phyloP scores from a whole-genome alignment of 23 tunicate genomes.

The Corella eumyota region DNA sequence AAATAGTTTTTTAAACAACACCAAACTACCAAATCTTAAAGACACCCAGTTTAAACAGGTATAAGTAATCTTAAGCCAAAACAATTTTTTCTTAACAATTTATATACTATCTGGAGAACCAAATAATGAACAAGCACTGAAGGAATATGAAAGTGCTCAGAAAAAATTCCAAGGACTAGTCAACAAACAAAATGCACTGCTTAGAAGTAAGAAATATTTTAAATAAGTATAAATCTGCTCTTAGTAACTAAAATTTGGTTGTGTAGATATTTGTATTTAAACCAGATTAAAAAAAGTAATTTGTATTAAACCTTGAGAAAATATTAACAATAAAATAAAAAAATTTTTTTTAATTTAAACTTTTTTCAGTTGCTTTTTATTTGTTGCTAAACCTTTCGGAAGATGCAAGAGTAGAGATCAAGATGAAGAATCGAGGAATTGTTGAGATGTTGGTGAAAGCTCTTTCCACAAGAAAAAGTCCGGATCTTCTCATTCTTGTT shows the following conservation, averaged over 20 bases:
- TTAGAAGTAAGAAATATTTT: constrained; percentile 61
- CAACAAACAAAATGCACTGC: constrained; percentile 88
- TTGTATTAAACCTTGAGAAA: no score
- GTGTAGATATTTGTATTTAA: no score
- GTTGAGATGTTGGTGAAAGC: constrained; percentile 57
- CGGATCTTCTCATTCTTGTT: constrained; percentile 61
- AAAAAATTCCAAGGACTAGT: constrained; percentile 61
- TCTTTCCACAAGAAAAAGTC: constrained; percentile 51
- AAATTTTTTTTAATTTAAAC: no score
- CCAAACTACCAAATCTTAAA: no score
- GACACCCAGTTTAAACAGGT: no score
- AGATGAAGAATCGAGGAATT: constrained; percentile 91
- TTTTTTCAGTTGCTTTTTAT: constrained; percentile 71
- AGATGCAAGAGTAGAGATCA: constrained; percentile 74
- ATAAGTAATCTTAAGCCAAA: no score
- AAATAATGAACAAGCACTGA: constrained; percentile 33
- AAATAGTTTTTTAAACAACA: no score
- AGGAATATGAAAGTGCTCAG: constrained; percentile 63
- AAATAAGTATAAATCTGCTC: no score
- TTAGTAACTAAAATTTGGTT: no score
- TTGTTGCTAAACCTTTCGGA: constrained; percentile 89
- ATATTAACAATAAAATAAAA: no score
- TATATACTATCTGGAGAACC: not conserved
- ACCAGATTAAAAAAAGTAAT: no score
- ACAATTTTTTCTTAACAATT: constrained; percentile 13